Conservation (phyloP, 2,797 vertebrate species). For the Todus mexicanus region DNA sequence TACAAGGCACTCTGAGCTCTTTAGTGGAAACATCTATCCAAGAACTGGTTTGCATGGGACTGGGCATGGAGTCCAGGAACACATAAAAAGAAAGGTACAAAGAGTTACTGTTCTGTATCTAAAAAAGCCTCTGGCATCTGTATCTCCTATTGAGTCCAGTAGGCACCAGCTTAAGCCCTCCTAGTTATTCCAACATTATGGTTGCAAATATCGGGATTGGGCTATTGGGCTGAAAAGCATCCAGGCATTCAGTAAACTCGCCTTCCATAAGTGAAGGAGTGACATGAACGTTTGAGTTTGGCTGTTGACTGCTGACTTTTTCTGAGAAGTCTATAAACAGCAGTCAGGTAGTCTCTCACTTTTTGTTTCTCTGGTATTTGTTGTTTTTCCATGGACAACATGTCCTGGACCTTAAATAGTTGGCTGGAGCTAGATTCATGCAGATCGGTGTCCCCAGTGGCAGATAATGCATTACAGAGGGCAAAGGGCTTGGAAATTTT, state of each 20-base stretch:
- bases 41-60: neutral
- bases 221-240: neutral
- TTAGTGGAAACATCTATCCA: conserved; percentile 17
- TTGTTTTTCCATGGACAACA: conserved; percentile 66
- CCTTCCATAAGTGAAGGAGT: conserved; percentile 34
- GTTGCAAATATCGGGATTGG: neutral
- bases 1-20: neutral
- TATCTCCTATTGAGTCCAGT: neutral
- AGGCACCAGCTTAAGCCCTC: neutral
- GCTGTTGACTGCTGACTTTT: conserved; percentile 36
- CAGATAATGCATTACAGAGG: conserved; percentile 36
- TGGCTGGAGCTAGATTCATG: conserved; percentile 23
- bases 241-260: conserved; percentile 34
- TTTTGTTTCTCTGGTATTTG: conserved; percentile 34
- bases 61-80: neutral
- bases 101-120: conserved; percentile 29
- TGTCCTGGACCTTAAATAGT: conserved; percentile 26
- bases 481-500: conserved; percentile 55
- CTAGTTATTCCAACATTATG: conserved; percentile 8
- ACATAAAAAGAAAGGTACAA: conserved; percentile 8
- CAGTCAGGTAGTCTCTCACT: conserved; percentile 64
- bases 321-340: conserved; percentile 60
- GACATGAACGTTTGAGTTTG: conserved; percentile 21
- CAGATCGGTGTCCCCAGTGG: conserved; percentile 22
- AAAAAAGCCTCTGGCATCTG: conserved; percentile 35